Base-by-base conservation (phyloP, 2,888 invertebrate species). In the Osedax fenrisi region DNA sequence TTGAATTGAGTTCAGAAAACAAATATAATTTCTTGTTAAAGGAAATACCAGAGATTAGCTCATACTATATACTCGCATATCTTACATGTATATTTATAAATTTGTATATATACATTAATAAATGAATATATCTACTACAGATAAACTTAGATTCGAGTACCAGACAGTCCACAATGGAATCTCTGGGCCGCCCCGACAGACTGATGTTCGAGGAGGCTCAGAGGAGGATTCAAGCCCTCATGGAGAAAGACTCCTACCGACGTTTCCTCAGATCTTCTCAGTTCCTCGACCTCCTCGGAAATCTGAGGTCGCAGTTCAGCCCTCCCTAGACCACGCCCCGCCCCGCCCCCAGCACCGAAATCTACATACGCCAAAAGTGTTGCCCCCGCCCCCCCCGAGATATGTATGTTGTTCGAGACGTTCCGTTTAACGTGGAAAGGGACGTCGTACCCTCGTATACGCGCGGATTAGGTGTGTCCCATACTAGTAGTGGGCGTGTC, bases 201-300 rank as follows among this genome's bases (percentile, higher is more conserved):
- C 82, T 84, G 61, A 84, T 86, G 67, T 88, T 88, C 80, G 86
- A 86, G 78, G 83, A 83, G 67, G 87, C 87, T 62, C 87, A 87
- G 81, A 83, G 85, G 77, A 82, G 86, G 74, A 86, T 88, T 68
- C 86, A 87, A 79, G 85, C 85, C 5, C 81, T 88, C 69, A 85
- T 88, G 85, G 87, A 87, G 79, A 85, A 86, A 76, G 87, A 88
- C 80, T 86, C 87, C 17, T 88, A 87, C 79, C 83, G 85, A 59
- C 81, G 88, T 67, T 88, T 88, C 80, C 82, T 88, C 22, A 85
- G 86, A 78, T 87, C 86, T 13, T 86, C 86, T 66, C 80, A 86
- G 21, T 88, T 87, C 79, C 80, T 83, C 77, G 84, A 85, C 24
- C 76, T 82, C 25, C 23, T 77, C 17, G 74, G 77, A 10, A 73